These are phyloP conservation scores for Neodontobutis hainanensis DNA, from an alignment of 2,113 vertebrate species.

Conservation along the genomic window DNA sequence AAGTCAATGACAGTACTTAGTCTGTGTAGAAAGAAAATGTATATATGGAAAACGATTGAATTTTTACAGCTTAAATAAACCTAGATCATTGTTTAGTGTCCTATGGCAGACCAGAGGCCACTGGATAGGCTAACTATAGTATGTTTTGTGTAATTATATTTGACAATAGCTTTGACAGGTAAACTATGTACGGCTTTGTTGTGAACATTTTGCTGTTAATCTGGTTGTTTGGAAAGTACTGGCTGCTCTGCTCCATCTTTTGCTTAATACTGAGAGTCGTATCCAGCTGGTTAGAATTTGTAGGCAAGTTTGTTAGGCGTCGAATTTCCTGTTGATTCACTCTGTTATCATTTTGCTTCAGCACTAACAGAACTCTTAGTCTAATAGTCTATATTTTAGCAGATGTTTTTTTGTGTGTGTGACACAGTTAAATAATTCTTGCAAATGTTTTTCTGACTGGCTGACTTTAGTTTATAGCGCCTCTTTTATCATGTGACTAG, in stretches of 20 bases:
- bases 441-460: background rate
- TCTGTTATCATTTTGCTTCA: background rate
- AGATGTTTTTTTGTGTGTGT: slow-evolving; percentile 4
- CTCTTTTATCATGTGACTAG: slow-evolving; percentile 34
- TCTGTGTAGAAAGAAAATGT: background rate
- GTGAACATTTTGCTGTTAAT: slow-evolving; percentile 12
- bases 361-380: background rate
- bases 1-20: slow-evolving; percentile 49
- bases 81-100: slow-evolving; percentile 5
- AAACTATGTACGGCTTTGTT: background rate
- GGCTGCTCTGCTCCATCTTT: slow-evolving; percentile 64
- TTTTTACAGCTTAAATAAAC: slow-evolving; percentile 31
- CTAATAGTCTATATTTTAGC: too few relatives aligned
- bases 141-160: background rate
- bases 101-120: slow-evolving; percentile 8
- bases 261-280: slow-evolving; percentile 66
- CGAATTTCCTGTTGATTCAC: slow-evolving; percentile 33
- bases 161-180: background rate
- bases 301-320: slow-evolving; percentile 55
- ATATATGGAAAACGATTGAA: slow-evolving; percentile 7
- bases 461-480: slow-evolving; percentile 20
- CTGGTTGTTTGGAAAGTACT: slow-evolving; percentile 62
- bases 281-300: slow-evolving; percentile 74
- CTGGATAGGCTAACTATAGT: background rate
- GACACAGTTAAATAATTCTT: too few relatives aligned